phyloP scores from a whole-genome alignment of 1,140 invertebrate species.

The Bilobella aurantiaca region DNA sequence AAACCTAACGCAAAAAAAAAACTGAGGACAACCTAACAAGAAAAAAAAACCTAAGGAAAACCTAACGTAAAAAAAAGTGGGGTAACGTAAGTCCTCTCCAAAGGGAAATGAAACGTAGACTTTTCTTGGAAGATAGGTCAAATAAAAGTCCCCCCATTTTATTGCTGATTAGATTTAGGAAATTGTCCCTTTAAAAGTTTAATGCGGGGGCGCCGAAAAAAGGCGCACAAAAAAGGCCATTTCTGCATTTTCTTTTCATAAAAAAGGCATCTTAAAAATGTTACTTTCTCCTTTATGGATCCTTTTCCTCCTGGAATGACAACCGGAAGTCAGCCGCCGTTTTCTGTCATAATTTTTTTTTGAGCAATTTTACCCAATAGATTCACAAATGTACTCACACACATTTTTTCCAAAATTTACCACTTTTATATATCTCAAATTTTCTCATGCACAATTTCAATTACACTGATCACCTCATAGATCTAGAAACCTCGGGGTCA shows the following conservation, averaged over 20 bases:
- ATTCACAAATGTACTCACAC: background rate
- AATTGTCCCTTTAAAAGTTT: slow-evolving; percentile 31
- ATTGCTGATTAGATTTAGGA: slow-evolving; percentile 34
- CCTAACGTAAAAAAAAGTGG: too few species aligned
- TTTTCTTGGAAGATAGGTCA: too few species aligned
- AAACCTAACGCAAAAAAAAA: too few species aligned
- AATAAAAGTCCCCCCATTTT: slow-evolving; percentile 24
- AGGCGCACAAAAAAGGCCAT: background rate
- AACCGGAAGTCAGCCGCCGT: too few species aligned
- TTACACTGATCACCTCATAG: too few species aligned
- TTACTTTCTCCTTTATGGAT: background rate
- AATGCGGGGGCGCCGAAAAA: slow-evolving; percentile 24
- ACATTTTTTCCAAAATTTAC: background rate
- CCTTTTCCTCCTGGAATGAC: background rate
- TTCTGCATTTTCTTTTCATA: background rate
- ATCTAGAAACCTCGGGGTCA: too few species aligned
- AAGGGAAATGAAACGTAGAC: slow-evolving; percentile 8
- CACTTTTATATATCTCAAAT: background rate
- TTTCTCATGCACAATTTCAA: background rate
- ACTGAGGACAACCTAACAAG: too few species aligned
- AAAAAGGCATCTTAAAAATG: background rate
- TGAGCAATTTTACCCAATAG: background rate
- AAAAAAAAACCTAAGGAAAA: too few species aligned
- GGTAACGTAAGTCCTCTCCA: too few species aligned
- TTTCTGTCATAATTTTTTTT: too few species aligned